These are phyloP conservation scores for Pelochelys cantorii DNA, from an alignment of 2,797 vertebrate genomes.

Conservation along the genomic window DNA sequence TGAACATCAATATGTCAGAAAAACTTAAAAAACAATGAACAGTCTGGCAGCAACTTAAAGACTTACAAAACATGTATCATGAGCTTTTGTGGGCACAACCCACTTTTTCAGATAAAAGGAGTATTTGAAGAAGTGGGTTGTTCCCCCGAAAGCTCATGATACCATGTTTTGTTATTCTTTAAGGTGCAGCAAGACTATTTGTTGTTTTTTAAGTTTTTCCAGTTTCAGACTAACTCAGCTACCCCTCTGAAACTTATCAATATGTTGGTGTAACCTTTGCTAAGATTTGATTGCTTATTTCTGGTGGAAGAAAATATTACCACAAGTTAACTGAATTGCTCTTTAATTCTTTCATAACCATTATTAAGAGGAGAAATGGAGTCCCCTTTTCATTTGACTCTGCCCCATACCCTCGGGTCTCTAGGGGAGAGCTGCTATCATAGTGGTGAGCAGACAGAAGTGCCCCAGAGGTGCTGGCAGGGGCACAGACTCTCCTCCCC, in stretches of 20 bases:
- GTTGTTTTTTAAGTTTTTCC: no score
- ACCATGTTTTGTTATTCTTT: no score
- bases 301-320: constrained; percentile 1
- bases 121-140: no score
- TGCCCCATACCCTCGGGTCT: not conserved
- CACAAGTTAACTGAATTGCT: not conserved
- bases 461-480: not conserved
- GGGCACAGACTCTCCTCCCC: not conserved
- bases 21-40: no score
- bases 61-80: no score
- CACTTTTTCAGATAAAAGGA: no score
- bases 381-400: not conserved
- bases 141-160: no score
- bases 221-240: no score
- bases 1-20: constrained; percentile 17
- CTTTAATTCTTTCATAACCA: constrained; percentile 8
- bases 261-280: not conserved
- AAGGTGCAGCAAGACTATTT: no score
- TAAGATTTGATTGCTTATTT: constrained; percentile 13
- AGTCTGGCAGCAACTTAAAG: no score
- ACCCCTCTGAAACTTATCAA: not conserved
- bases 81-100: no score
- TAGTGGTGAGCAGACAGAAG: not conserved
- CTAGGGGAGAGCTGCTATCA: not conserved
- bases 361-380: not conserved